Percentiles rank a stretch among this genome's conserved stretches.
Evolutionary conservation across 2,888 invertebrate species (phyloP).

Genomic region (Tinea trinotella): DNA sequence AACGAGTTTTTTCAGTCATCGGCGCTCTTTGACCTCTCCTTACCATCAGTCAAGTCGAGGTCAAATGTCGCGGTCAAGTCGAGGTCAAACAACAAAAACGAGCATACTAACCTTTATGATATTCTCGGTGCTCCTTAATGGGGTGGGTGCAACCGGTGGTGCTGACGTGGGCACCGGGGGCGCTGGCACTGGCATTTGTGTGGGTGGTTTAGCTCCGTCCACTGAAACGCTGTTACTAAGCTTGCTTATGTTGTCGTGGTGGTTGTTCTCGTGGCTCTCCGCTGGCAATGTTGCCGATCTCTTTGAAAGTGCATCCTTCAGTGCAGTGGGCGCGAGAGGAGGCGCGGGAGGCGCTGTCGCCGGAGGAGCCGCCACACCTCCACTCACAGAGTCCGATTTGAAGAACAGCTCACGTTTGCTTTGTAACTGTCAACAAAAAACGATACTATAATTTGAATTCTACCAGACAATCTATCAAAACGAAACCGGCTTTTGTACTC

Average conservation of each 20-base stretch:
- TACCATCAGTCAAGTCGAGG: too few species aligned
- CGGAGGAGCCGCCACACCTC: slow-evolving; percentile 51
- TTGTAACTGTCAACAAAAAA: slow-evolving; percentile 78
- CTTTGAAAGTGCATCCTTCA: slow-evolving; percentile 64
- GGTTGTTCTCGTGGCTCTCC: slow-evolving; percentile 58
- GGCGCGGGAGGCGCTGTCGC: slow-evolving; percentile 57
- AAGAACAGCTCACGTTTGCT: slow-evolving; percentile 91
- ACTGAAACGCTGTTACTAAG: slow-evolving; percentile 58
- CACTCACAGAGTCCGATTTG: slow-evolving; percentile 77
- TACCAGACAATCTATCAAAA: neutral
- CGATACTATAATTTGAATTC: too few species aligned
- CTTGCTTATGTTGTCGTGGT: slow-evolving; percentile 59
- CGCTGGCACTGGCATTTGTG: slow-evolving; percentile 53
- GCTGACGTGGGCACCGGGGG: slow-evolving; percentile 62
- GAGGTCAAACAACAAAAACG: too few species aligned
- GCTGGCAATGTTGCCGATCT: slow-evolving; percentile 55
- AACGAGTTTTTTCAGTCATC: too few species aligned
- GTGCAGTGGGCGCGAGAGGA: slow-evolving; percentile 55
- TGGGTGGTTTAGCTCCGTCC: slow-evolving; percentile 52
- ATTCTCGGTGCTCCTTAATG: slow-evolving; percentile 61
- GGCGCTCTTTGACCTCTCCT: too few species aligned
- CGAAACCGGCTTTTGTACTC: neutral
- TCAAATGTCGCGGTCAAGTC: too few species aligned
- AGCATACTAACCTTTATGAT: slow-evolving; percentile 43
- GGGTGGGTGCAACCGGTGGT: slow-evolving; percentile 42